Evolutionary conservation across 2,888 invertebrate genomes (phyloP).

Genomic region (Dione vanillae): DNA sequence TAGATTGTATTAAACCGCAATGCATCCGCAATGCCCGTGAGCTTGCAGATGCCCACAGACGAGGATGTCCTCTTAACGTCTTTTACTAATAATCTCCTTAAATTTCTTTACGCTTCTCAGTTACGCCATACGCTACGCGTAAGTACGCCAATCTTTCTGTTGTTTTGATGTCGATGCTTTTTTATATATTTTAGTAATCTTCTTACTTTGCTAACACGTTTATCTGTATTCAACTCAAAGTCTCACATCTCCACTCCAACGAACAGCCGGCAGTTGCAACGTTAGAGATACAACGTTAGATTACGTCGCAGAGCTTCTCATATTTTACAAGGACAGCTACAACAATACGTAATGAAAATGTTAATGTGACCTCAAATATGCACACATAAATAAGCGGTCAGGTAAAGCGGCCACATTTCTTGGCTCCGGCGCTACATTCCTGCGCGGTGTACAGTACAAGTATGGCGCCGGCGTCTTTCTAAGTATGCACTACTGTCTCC

Average conservation of each 20-base stretch:
- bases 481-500: constrained; percentile 6
- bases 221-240: neutral
- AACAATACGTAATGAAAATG: constrained; percentile 20
- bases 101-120: too few species aligned
- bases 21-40: too few species aligned
- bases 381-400: constrained; percentile 14
- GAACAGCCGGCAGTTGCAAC: neutral
- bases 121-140: too few species aligned
- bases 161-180: neutral
- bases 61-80: too few species aligned
- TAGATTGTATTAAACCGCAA: too few species aligned
- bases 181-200: neutral
- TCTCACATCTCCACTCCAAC: neutral
- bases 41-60: too few species aligned
- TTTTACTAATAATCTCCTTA: too few species aligned
- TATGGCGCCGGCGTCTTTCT: neutral
- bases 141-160: too few species aligned
- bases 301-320: neutral
- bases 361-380: constrained; percentile 18
- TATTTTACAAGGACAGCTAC: constrained; percentile 14
- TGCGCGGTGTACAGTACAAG: neutral
- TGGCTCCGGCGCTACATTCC: constrained; percentile 14
- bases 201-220: neutral
- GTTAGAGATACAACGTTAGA: neutral
- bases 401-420: constrained; percentile 13